Percentiles rank a stretch among this genome's conserved stretches.
phyloP scores from a whole-genome alignment of 1,140 invertebrate genomes.

The Limonius californicus region DNA sequence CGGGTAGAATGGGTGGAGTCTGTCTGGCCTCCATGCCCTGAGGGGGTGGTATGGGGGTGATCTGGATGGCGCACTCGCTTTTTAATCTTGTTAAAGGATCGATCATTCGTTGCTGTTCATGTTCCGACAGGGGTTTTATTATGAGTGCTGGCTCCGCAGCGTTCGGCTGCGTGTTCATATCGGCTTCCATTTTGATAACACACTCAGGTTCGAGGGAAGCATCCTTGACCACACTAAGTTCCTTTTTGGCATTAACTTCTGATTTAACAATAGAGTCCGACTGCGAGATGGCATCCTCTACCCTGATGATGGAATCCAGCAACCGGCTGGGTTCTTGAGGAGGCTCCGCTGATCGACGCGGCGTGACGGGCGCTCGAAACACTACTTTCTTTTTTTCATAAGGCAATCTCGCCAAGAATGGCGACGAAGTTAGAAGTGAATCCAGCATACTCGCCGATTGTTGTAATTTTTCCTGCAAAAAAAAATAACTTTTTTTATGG shows the following conservation, averaged over 20 bases:
- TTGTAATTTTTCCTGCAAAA: slow-evolving; percentile 38
- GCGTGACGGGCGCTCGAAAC: neutral
- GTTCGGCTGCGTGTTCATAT: neutral
- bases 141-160: neutral
- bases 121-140: neutral
- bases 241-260: neutral
- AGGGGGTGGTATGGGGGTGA: neutral
- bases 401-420: neutral
- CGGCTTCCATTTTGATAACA: neutral
- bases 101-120: neutral
- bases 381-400: neutral
- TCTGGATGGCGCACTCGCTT: neutral
- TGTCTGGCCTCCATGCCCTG: neutral
- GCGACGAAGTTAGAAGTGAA: slow-evolving; percentile 18
- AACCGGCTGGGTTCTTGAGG: neutral
- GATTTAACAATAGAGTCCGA: no score
- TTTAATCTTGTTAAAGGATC: neutral
- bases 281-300: neutral
- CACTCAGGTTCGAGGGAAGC: neutral
- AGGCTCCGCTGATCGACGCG: neutral
- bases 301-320: neutral
- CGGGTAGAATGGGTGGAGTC: neutral
- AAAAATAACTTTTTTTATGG: no score
- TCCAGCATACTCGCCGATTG: slow-evolving; percentile 34
- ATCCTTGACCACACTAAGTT: neutral